These are phyloP conservation scores for Dexiosoma caninum DNA, from an alignment of 2,888 invertebrate species.

Conservation along the genomic window DNA sequence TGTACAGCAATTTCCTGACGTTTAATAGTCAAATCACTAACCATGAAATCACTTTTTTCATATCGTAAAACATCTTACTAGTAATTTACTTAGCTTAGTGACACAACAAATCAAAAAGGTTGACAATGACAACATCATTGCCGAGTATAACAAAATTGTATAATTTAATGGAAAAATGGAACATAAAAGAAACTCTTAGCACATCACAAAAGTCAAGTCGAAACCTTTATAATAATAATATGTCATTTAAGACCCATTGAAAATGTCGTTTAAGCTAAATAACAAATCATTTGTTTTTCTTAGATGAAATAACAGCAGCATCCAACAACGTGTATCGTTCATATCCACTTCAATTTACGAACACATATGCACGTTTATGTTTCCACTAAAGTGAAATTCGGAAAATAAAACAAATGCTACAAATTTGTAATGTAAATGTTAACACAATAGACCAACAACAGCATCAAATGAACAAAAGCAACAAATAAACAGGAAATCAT, in stretches of 20 bases:
- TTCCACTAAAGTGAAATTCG: constrained; percentile 10
- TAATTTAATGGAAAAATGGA: too few relatives aligned
- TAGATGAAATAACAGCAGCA: constrained; percentile 16
- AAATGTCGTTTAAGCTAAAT: constrained; percentile 65
- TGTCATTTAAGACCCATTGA: constrained; percentile 65
- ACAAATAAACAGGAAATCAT: background rate
- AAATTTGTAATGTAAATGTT: constrained; percentile 58
- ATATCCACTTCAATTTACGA: constrained; percentile 19
- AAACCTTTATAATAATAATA: constrained; percentile 59
- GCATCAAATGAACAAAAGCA: background rate
- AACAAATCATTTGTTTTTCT: constrained; percentile 65
- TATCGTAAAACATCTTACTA: background rate
- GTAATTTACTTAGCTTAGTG: background rate
- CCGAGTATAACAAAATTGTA: background rate
- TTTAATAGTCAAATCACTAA: constrained; percentile 46
- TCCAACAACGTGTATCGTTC: constrained; percentile 4
- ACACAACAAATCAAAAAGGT: constrained; percentile 8
- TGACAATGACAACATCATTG: constrained; percentile 1
- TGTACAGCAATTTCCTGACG: constrained; percentile 2
- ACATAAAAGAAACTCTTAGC: constrained; percentile 38
- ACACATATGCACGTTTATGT: background rate
- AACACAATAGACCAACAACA: constrained; percentile 36
- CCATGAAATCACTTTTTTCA: constrained; percentile 57
- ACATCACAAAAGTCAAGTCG: constrained; percentile 55
- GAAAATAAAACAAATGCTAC: constrained; percentile 44